A percentile compares a stretch with the other conserved stretches of the same genome.
These are phyloP conservation scores for Eurypyga helias DNA, from an alignment of 2,113 vertebrate species.

Conservation along the genomic window DNA sequence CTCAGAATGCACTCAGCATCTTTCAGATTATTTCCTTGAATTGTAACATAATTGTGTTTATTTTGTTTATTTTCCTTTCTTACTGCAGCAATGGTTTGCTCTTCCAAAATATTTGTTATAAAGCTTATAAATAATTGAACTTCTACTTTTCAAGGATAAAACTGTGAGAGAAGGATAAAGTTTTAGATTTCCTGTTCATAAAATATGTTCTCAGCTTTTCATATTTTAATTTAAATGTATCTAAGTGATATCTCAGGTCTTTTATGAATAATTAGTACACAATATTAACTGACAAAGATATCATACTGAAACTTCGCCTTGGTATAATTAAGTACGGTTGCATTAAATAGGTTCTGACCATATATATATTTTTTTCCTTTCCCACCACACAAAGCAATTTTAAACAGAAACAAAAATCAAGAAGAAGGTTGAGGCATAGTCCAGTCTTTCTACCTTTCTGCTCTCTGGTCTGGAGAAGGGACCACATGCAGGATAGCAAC, in stretches of 20 bases:
- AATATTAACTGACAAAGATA: constrained; percentile 26
- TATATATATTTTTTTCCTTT: neutral
- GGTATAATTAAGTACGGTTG: neutral
- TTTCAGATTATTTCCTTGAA: neutral
- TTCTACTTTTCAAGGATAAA: constrained; percentile 7
- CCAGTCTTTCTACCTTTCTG: neutral
- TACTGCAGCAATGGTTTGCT: neutral
- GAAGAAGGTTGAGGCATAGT: neutral
- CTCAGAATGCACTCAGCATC: neutral
- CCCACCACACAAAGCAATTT: neutral
- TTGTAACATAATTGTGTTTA: neutral
- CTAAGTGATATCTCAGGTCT: neutral
- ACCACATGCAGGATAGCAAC: neutral
- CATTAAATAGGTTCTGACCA: neutral
- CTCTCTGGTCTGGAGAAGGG: fast-evolving
- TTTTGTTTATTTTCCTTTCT: neutral
- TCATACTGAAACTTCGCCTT: neutral
- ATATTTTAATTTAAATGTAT: constrained; percentile 4
- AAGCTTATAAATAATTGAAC: neutral
- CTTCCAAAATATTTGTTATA: neutral
- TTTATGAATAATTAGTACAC: constrained; percentile 43
- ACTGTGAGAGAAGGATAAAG: neutral
- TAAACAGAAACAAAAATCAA: neutral
- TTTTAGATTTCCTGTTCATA: neutral
- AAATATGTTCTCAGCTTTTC: neutral